Conservation (phyloP, 2,113 vertebrate genomes). For the Micronycteris hirsuta region DNA sequence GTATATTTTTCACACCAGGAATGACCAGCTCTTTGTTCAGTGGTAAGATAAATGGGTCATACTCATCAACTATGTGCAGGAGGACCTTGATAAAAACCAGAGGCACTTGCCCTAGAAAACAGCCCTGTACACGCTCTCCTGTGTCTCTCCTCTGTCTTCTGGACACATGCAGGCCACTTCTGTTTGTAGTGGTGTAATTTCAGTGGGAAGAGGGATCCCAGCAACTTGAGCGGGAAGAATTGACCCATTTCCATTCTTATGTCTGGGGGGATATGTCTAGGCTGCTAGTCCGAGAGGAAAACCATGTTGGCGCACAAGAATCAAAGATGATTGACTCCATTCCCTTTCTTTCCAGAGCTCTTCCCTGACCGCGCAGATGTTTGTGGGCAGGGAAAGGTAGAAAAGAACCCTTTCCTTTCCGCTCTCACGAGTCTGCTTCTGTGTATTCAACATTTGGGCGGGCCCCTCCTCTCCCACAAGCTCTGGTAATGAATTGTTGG, state of each 20-base stretch:
- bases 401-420: not conserved
- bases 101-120: not conserved
- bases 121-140: not conserved
- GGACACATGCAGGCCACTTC: not conserved
- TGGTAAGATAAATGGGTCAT: not conserved
- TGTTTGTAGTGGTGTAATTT: not conserved
- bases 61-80: not conserved
- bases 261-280: not conserved
- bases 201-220: not conserved
- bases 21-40: not conserved
- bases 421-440: not conserved
- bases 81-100: not conserved
- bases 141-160: not conserved
- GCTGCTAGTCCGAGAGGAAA: not conserved
- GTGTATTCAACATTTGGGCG: not conserved
- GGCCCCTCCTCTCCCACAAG: not conserved
- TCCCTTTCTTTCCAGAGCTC: not conserved
- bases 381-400: not conserved
- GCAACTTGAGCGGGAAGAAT: rapidly evolving
- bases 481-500: not conserved
- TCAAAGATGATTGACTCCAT: not conserved
- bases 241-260: not conserved
- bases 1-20: not conserved
- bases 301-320: not conserved
- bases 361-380: not conserved